Percentiles rank a stretch among this genome's conserved stretches.
phyloP scores from a whole-genome alignment of 2,797 vertebrate species.

The Danio choprae region DNA sequence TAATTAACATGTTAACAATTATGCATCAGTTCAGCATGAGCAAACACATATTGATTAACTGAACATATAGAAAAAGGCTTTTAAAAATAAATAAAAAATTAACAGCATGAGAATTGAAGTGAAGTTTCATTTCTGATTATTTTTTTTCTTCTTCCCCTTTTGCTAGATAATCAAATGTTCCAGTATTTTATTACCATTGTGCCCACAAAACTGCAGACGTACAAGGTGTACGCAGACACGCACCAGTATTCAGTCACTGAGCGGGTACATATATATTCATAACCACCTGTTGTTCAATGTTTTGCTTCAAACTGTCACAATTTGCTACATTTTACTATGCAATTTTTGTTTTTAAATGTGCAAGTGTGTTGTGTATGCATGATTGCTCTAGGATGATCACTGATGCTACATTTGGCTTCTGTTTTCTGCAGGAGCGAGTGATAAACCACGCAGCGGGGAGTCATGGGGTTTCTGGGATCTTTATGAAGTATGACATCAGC shows the following conservation, averaged over 20 bases:
- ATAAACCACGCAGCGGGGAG: constrained; percentile 97
- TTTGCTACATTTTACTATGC: background rate
- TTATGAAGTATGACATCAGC: constrained; percentile 98
- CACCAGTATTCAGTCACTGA: constrained; percentile 83
- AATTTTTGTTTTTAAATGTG: background rate
- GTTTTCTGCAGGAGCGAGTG: constrained; percentile 83
- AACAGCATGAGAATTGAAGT: too few relatives aligned
- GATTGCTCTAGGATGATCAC: background rate
- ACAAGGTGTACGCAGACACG: constrained; percentile 84
- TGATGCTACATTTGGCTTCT: background rate
- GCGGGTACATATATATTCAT: constrained; percentile 64
- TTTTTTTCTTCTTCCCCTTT: too few relatives aligned
- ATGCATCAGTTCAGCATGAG: too few relatives aligned
- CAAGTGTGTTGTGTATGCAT: background rate
- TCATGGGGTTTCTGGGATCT: constrained; percentile 97
- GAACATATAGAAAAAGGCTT: too few relatives aligned
- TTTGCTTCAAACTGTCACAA: background rate
- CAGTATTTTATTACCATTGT: constrained; percentile 99
- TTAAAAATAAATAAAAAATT: too few relatives aligned
- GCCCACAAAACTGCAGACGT: constrained; percentile 95
- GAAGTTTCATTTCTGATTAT: too few relatives aligned
- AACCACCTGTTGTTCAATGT: background rate
- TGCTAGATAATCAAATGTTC: constrained; percentile 96
- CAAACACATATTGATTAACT: too few relatives aligned
- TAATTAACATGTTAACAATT: too few relatives aligned